Evolutionary conservation across 2,113 vertebrate species (phyloP).

Genomic region (Telmatochromis brachygnathus): DNA sequence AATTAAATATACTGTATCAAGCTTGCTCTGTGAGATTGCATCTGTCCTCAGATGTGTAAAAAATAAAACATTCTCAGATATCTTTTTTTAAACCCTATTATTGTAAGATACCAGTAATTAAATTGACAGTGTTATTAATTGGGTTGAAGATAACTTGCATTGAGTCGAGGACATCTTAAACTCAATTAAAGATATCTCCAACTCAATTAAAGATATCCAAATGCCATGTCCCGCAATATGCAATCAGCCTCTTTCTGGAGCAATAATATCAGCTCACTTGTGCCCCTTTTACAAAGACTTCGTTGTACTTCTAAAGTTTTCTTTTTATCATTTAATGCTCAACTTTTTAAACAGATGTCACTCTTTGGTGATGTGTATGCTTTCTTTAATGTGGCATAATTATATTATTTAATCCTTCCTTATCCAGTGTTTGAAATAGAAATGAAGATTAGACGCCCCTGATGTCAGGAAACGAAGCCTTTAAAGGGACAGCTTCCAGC

Average conservation of each 20-base stretch:
- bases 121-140: constrained; percentile 78
- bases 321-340: constrained; percentile 60
- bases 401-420: constrained; percentile 59
- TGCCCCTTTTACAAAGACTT: constrained; percentile 55
- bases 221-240: constrained; percentile 65
- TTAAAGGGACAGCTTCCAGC: not conserved
- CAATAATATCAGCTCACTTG: constrained; percentile 61
- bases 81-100: constrained; percentile 69
- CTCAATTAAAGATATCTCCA: constrained; percentile 78
- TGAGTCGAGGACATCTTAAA: constrained; percentile 77
- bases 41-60: constrained; percentile 74
- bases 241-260: constrained; percentile 60
- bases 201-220: constrained; percentile 78
- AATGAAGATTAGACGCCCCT: constrained; percentile 44
- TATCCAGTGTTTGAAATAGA: constrained; percentile 52
- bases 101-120: constrained; percentile 78
- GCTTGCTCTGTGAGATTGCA: constrained; percentile 61
- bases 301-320: constrained; percentile 64
- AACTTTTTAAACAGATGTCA: constrained; percentile 59
- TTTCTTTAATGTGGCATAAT: constrained; percentile 52
- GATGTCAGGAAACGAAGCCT: not conserved
- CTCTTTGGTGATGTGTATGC: constrained; percentile 43
- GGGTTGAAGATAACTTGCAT: constrained; percentile 76
- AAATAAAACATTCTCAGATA: constrained; percentile 73
- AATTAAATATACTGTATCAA: constrained; percentile 69